Conservation (phyloP, 2,888 invertebrate species). For the Arenicola marina region DNA sequence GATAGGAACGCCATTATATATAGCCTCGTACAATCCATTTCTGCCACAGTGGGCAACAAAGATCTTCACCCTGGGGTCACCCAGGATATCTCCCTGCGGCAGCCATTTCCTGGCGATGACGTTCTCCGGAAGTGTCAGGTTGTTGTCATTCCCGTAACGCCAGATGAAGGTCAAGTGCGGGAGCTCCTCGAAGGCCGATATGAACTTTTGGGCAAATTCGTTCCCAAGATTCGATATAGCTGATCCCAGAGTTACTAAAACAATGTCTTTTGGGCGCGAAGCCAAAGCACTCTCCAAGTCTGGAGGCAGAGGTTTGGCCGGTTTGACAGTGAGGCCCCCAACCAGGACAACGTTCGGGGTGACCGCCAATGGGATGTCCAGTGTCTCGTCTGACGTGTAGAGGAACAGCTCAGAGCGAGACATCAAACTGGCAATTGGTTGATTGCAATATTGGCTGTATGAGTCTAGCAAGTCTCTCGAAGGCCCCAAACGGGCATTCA, state of each 20-base stretch:
- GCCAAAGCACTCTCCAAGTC: neutral
- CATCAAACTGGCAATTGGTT: too few species aligned
- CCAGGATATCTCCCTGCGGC: constrained; percentile 41
- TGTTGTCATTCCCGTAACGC: neutral
- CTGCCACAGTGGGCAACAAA: constrained; percentile 41
- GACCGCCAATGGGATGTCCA: too few species aligned
- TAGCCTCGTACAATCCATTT: constrained; percentile 36
- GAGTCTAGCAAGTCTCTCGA: too few species aligned
- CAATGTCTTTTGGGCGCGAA: neutral
- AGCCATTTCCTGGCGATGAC: constrained; percentile 32
- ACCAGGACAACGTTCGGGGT: neutral
- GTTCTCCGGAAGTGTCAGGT: constrained; percentile 16
- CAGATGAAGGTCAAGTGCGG: neutral
- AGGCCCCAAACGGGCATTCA: too few species aligned
- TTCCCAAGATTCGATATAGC: neutral
- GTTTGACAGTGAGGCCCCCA: neutral
- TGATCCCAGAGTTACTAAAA: neutral
- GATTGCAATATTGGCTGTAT: too few species aligned
- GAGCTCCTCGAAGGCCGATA: neutral
- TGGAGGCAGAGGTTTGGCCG: neutral
- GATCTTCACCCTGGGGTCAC: constrained; percentile 33
- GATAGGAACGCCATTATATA: constrained; percentile 40
- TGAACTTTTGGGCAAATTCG: too few species aligned
- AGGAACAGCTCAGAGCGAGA: too few species aligned
- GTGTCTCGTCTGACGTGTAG: too few species aligned